phyloP scores from a whole-genome alignment of 2,113 vertebrate genomes.

The Mionectes macconnelli region DNA sequence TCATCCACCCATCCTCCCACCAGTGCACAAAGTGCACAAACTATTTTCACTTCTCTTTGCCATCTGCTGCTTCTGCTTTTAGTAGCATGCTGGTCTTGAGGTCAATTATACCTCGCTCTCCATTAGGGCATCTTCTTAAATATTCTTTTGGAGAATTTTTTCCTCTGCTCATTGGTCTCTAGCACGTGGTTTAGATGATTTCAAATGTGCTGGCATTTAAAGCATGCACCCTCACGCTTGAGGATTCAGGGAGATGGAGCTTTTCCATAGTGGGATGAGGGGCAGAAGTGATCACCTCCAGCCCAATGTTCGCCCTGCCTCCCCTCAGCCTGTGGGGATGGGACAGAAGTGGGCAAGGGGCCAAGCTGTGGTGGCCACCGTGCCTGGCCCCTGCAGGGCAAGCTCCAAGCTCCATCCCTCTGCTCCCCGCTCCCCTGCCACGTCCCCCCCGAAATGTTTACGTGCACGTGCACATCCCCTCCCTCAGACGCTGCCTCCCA shows the following conservation, averaged over 20 bases:
- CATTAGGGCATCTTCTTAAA: neutral
- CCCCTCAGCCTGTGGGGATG: neutral
- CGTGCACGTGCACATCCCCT: fast-evolving
- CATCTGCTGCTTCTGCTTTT: neutral
- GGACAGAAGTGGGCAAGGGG: neutral
- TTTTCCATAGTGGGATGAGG: neutral
- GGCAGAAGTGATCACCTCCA: neutral
- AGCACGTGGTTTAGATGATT: fast-evolving
- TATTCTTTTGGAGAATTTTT: neutral
- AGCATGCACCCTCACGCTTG: neutral
- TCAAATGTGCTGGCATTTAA: neutral
- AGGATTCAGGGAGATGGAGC: fast-evolving
- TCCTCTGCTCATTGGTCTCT: neutral
- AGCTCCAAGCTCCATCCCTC: neutral
- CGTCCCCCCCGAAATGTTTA: fast-evolving
- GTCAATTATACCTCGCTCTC: neutral
- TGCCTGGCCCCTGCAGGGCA: neutral
- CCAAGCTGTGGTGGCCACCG: neutral
- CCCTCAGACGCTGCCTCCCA: neutral
- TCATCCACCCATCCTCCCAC: neutral
- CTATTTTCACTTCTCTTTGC: neutral
- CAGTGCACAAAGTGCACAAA: neutral
- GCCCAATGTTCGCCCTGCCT: neutral
- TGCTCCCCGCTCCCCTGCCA: neutral
- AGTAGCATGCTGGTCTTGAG: fast-evolving